phyloP scores from a whole-genome alignment of 2,113 vertebrate species.

The Indicator maculatus region DNA sequence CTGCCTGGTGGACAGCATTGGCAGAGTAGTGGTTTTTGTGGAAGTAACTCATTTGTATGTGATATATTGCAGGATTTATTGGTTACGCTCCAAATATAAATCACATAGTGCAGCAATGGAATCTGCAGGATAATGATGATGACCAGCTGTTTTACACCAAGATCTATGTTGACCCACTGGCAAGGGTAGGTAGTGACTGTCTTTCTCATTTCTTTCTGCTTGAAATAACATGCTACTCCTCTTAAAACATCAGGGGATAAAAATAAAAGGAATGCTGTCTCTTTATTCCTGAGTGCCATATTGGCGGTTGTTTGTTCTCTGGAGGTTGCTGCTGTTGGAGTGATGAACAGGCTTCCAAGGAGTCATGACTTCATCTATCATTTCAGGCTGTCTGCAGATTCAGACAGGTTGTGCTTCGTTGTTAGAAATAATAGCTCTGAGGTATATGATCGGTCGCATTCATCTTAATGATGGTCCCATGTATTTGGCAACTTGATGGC shows the following conservation, averaged over 20 bases:
- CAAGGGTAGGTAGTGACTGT: conserved; percentile 79
- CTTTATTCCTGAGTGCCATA: not conserved
- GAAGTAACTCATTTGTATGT: conserved; percentile 12
- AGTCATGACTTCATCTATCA: not conserved
- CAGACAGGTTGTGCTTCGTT: not conserved
- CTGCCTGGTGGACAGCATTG: not conserved
- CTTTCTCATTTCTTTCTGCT: conserved; percentile 5
- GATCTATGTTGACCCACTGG: conserved; percentile 88
- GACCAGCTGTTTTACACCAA: conserved; percentile 99
- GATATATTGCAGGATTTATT: conserved; percentile 86
- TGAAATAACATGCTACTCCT: not conserved
- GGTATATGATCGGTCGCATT: conserved; percentile 1
- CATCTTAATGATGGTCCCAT: conserved; percentile 21
- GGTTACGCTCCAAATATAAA: conserved; percentile 88
- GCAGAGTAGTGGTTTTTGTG: not conserved
- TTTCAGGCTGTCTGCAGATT: conserved; percentile 33
- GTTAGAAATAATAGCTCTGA: conserved; percentile 41
- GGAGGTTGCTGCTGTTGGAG: not conserved
- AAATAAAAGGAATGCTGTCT: conserved; percentile 1
- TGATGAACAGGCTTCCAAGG: conserved; percentile 33
- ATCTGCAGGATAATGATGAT: conserved; percentile 95
- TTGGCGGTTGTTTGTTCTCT: conserved; percentile 1
- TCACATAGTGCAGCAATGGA: conserved; percentile 89
- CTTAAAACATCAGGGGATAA: conserved; percentile 5
- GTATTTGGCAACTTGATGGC: not conserved